Conservation (phyloP, 2,113 vertebrate species). For the Thunnus maccoyii region DNA sequence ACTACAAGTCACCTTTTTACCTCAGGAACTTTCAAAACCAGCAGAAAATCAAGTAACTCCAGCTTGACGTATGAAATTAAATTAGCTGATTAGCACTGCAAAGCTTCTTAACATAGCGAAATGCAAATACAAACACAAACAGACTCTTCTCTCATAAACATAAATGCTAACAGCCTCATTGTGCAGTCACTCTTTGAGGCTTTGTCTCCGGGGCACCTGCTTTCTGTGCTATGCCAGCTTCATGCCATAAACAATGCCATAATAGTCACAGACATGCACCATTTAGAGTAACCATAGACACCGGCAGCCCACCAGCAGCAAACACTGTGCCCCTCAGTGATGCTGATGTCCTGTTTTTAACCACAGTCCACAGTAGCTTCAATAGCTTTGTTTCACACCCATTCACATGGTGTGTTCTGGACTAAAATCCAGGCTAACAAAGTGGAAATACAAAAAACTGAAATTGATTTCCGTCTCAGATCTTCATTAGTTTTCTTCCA, state of each 20-base stretch:
- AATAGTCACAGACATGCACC: conserved; percentile 37
- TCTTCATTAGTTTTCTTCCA: not conserved
- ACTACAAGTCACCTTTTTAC: not conserved
- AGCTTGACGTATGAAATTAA: not conserved
- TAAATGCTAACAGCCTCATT: conserved; percentile 42
- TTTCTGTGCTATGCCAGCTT: conserved; percentile 36
- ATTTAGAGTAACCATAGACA: conserved; percentile 70
- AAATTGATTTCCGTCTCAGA: not conserved
- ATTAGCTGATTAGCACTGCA: not conserved
- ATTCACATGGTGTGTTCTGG: conserved; percentile 43
- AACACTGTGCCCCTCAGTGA: conserved; percentile 53
- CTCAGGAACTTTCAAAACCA: not conserved
- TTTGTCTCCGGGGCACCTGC: conserved; percentile 63
- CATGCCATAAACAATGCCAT: conserved; percentile 42
- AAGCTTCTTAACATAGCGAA: not conserved
- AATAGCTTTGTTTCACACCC: conserved; percentile 25
- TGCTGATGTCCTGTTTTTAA: conserved; percentile 54
- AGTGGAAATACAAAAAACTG: not conserved
- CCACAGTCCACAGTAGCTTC: conserved; percentile 36
- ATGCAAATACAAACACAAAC: conserved; percentile 25
- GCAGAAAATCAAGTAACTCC: not conserved
- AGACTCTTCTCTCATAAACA: conserved; percentile 24
- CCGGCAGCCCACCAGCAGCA: conserved; percentile 51
- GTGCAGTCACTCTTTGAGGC: conserved; percentile 40
- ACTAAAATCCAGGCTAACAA: conserved; percentile 33